Evolutionary conservation across 2,888 invertebrate species (phyloP).

Genomic region (Chalcosyrphus nemorum): DNA sequence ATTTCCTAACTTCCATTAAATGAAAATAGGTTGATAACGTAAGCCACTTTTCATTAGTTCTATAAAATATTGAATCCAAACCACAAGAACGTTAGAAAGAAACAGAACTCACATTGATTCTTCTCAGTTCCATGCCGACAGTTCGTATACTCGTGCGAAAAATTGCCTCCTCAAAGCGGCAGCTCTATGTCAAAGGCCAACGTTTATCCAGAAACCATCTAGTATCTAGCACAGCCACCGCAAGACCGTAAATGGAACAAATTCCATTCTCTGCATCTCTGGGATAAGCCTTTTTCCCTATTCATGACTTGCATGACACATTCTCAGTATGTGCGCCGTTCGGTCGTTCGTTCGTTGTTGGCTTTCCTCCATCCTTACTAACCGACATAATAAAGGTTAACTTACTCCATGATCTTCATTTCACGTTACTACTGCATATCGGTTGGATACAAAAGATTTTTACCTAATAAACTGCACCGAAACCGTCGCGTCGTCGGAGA

Average conservation of each 20-base stretch:
- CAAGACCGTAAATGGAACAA: conserved; percentile 24
- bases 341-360: too few relatives aligned
- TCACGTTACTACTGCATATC: conserved; percentile 41
- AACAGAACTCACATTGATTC: background rate
- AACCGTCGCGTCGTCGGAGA: background rate
- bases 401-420: conserved; percentile 28
- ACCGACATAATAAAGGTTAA: conserved; percentile 47
- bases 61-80: background rate
- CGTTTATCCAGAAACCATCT: conserved; percentile 9
- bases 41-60: too few relatives aligned
- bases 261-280: conserved; percentile 26
- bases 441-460: conserved; percentile 13
- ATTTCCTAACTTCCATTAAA: too few relatives aligned
- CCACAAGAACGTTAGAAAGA: background rate
- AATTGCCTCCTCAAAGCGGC: background rate
- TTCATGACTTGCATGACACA: conserved; percentile 28
- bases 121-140: background rate
- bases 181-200: conserved; percentile 24
- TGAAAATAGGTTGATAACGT: too few relatives aligned
- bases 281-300: conserved; percentile 19
- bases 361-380: conserved; percentile 28
- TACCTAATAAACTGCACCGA: background rate
- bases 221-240: background rate
- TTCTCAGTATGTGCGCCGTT: background rate
- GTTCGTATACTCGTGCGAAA: conserved; percentile 17